Percentiles rank a stretch among this genome's conserved stretches.
phyloP scores from a whole-genome alignment of 2,797 vertebrate species.

The Sardinella longiceps region DNA sequence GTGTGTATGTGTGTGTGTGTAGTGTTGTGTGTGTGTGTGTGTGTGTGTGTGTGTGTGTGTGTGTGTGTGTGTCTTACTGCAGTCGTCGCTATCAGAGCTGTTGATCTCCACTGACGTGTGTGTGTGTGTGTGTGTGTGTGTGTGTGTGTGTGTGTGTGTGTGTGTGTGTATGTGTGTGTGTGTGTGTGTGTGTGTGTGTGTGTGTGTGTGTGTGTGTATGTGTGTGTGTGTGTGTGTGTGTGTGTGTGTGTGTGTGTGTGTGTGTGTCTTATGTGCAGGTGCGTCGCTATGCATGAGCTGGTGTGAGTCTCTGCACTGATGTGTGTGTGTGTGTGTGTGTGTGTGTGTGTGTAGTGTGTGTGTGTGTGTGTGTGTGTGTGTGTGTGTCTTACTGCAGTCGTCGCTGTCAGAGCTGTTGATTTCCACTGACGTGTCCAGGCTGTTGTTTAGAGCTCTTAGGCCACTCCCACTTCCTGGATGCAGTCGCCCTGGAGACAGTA shows the following conservation, averaged over 20 bases:
- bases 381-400: conserved; percentile 71
- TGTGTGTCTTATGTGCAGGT: background rate
- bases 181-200: too few species aligned
- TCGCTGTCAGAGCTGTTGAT: conserved; percentile 75
- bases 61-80: background rate
- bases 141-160: too few species aligned
- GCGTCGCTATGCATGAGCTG: background rate
- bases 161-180: background rate
- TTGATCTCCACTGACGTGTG: too few species aligned
- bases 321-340: background rate
- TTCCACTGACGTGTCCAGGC: conserved; percentile 72
- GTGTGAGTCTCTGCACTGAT: background rate
- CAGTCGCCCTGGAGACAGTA: conserved; percentile 59
- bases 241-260: conserved; percentile 19
- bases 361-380: background rate
- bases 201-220: too few species aligned
- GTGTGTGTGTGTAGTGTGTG: too few species aligned
- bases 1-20: too few species aligned
- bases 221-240: conserved; percentile 21
- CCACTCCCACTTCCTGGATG: conserved; percentile 56
- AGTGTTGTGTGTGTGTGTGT: too few species aligned
- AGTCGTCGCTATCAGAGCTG: conserved; percentile 9
- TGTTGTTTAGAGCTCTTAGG: conserved; percentile 63
- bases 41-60: background rate
- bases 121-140: too few species aligned